Conservation (phyloP, 2,113 vertebrate genomes). For the Casuarius casuarius region DNA sequence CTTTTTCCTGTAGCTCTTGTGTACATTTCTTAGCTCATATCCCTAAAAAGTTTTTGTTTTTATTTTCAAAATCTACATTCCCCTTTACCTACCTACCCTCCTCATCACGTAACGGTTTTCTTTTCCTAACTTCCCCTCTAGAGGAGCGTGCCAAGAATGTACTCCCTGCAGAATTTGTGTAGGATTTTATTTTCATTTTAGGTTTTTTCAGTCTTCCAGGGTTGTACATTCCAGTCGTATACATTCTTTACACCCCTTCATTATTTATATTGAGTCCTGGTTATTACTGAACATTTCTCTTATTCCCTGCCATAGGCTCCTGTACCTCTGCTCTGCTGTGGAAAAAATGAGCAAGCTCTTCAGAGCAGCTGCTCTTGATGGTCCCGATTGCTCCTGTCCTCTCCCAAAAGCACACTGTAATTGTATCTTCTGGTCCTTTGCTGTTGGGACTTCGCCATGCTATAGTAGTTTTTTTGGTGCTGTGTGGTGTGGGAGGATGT, state of each 20-base stretch:
- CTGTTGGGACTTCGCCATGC: background rate
- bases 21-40: slow-evolving; percentile 17
- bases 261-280: slow-evolving; percentile 20
- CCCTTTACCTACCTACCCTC: background rate
- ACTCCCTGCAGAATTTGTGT: background rate
- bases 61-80: slow-evolving; percentile 8
- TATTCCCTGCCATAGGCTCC: background rate
- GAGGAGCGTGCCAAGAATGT: background rate
- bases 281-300: slow-evolving; percentile 9
- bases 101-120: background rate
- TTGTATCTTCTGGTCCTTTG: background rate
- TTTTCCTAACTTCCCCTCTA: background rate
- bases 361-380: background rate
- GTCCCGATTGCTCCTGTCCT: background rate
- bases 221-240: slow-evolving; percentile 8
- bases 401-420: background rate
- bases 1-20: background rate
- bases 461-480: rapidly evolving
- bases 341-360: background rate
- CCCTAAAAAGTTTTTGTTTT: slow-evolving; percentile 7
- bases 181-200: background rate
- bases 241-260: background rate
- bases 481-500: rapidly evolving
- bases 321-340: background rate
- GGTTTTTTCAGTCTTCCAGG: background rate